phyloP scores from a whole-genome alignment of 2,888 invertebrate species.

The Exocentrus adspersus region DNA sequence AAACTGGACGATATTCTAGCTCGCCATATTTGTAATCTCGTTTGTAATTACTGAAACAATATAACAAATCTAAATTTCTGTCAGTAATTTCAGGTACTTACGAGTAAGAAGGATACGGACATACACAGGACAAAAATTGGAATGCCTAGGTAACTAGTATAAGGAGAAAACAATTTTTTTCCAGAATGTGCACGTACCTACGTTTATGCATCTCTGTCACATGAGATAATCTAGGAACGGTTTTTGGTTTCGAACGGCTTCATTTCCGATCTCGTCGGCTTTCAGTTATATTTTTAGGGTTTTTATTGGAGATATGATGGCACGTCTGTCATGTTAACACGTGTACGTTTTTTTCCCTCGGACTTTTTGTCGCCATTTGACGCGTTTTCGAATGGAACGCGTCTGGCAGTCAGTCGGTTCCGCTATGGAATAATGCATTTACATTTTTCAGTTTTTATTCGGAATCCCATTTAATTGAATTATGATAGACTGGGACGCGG shows the following conservation, averaged over 20 bases:
- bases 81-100: too few relatives aligned
- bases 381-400: constrained; percentile 52
- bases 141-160: too few relatives aligned
- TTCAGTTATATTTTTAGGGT: constrained; percentile 56
- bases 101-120: too few relatives aligned
- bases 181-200: too few relatives aligned
- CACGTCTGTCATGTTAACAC: constrained; percentile 59
- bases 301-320: constrained; percentile 57
- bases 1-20: too few relatives aligned
- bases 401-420: constrained; percentile 52
- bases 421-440: constrained; percentile 48
- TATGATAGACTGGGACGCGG: constrained; percentile 49
- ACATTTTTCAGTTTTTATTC: constrained; percentile 52
- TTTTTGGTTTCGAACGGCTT: constrained; percentile 55
- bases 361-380: constrained; percentile 51
- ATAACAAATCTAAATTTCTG: too few relatives aligned
- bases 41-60: too few relatives aligned
- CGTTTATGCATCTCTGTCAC: constrained; percentile 50
- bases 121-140: too few relatives aligned
- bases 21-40: too few relatives aligned
- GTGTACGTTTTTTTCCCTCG: constrained; percentile 51
- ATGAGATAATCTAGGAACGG: constrained; percentile 34
- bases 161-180: too few relatives aligned
- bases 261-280: constrained; percentile 57
- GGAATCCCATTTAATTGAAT: constrained; percentile 52